phyloP scores from a whole-genome alignment of 2,113 vertebrate species.

The Corydoras maculifer region DNA sequence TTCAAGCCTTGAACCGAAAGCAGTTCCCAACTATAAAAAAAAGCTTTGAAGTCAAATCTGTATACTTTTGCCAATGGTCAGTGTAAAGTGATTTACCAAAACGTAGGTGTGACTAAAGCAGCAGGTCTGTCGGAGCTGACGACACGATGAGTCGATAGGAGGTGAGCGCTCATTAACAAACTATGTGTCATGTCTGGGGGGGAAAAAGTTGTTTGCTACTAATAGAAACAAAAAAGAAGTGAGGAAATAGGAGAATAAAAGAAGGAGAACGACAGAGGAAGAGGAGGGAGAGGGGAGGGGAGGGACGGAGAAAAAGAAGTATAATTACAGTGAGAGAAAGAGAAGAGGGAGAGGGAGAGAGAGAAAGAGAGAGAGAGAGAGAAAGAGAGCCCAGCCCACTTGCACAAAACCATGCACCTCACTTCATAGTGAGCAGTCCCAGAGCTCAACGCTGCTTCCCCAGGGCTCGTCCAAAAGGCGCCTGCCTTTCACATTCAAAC shows the following conservation, averaged over 20 bases:
- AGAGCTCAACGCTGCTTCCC: slow-evolving; percentile 43
- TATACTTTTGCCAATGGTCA: background rate
- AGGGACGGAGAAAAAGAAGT: slow-evolving; percentile 52
- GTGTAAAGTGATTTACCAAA: background rate
- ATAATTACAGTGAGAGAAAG: slow-evolving; percentile 33
- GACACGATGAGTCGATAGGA: slow-evolving; percentile 20
- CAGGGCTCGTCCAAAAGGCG: slow-evolving; percentile 45
- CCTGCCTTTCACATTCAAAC: slow-evolving; percentile 47
- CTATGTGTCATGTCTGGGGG: slow-evolving; percentile 45
- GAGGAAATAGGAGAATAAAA: slow-evolving; percentile 47
- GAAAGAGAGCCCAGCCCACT: slow-evolving; percentile 57
- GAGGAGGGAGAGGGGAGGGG: slow-evolving; percentile 46
- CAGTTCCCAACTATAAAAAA: background rate
- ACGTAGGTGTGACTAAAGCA: slow-evolving; percentile 12
- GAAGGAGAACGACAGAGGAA: slow-evolving; percentile 29
- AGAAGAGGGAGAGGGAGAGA: slow-evolving; percentile 35
- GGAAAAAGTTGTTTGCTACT: slow-evolving; percentile 40
- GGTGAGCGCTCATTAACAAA: slow-evolving; percentile 19
- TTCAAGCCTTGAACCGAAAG: background rate
- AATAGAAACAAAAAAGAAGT: slow-evolving; percentile 37
- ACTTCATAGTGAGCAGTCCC: slow-evolving; percentile 45
- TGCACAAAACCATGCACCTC: slow-evolving; percentile 55
- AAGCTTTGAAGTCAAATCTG: background rate
- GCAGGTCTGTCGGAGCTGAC: slow-evolving; percentile 22
- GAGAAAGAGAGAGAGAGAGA: slow-evolving; percentile 37